Conservation (phyloP, 2,113 vertebrate genomes). For the Pseudonaja textilis region DNA sequence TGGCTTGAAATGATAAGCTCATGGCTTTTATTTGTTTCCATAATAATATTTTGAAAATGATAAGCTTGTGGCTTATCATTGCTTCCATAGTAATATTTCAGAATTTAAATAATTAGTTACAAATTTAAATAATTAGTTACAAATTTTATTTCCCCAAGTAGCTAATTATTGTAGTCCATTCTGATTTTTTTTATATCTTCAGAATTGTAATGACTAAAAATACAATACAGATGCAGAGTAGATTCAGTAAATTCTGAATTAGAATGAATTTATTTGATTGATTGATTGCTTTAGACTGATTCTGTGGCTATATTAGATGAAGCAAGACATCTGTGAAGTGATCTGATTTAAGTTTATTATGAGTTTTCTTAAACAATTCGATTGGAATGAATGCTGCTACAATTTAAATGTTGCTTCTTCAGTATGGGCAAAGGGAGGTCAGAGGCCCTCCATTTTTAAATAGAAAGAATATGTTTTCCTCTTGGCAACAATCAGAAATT, state of each 20-base stretch:
- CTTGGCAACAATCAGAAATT: background rate
- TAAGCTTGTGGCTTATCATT: background rate
- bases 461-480: background rate
- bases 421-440: background rate
- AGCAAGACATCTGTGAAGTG: background rate
- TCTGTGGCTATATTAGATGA: background rate
- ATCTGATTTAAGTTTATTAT: background rate
- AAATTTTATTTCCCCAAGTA: background rate
- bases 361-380: background rate
- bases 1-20: background rate
- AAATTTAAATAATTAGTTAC: background rate
- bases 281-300: background rate
- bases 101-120: background rate
- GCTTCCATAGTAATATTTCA: background rate
- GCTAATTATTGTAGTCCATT: too few relatives aligned
- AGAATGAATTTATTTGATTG: background rate
- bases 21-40: background rate
- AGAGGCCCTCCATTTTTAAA: background rate
- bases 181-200: background rate
- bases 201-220: background rate
- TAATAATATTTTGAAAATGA: background rate
- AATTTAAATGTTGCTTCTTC: background rate
- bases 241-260: background rate
- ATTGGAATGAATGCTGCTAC: background rate
- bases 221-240: background rate